A percentile compares a stretch with the other conserved stretches of the same genome.
Evolutionary conservation across 1,140 invertebrate genomes (phyloP).

Genomic region (Cydia strobilella): DNA sequence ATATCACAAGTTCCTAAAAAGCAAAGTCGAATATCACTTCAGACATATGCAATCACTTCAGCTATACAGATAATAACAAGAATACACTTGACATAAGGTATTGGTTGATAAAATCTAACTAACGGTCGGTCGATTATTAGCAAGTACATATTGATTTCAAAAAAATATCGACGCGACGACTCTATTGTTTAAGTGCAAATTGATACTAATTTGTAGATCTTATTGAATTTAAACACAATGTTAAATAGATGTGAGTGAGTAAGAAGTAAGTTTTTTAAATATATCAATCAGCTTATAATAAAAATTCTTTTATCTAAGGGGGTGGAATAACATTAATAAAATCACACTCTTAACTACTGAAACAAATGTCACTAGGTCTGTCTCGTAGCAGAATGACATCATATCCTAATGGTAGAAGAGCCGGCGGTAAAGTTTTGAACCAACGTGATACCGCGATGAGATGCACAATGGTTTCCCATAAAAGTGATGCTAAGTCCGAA

Average conservation of each 20-base stretch:
- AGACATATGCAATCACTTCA: neutral
- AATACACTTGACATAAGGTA: neutral
- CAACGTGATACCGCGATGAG: no score
- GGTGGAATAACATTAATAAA: no score
- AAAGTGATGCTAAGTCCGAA: no score
- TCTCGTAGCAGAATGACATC: neutral
- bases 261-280: no score
- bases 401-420: no score
- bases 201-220: neutral
- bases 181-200: conserved; percentile 16
- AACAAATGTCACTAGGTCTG: neutral
- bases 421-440: no score
- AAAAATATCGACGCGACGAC: conserved; percentile 16
- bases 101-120: neutral
- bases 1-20: neutral
- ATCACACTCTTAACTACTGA: neutral
- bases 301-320: no score
- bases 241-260: no score
- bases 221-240: neutral
- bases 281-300: no score
- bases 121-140: neutral
- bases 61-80: neutral
- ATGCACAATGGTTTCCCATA: no score
- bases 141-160: conserved; percentile 3
- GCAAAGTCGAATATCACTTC: neutral